phyloP scores from a whole-genome alignment of 1,140 invertebrate genomes.

The Venturia canescens region DNA sequence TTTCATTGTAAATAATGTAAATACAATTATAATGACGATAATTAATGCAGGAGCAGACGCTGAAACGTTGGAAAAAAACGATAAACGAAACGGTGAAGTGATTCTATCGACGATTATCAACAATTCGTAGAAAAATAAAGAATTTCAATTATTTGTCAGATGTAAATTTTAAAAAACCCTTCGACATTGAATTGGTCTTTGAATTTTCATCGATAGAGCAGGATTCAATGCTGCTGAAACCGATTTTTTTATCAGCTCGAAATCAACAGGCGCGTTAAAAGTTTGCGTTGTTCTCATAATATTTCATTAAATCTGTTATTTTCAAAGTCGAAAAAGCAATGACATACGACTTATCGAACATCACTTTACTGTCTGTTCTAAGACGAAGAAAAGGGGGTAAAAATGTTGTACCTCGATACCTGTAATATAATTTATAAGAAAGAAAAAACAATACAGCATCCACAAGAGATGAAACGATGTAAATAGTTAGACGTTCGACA shows the following conservation, averaged over 20 bases:
- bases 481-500: slow-evolving; percentile 1
- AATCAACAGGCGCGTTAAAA: too few species aligned
- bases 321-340: neutral
- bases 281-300: too few species aligned
- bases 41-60: slow-evolving; percentile 23
- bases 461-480: slow-evolving; percentile 18
- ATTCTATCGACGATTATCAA: too few species aligned
- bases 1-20: slow-evolving; percentile 70
- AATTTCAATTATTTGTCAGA: too few species aligned
- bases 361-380: slow-evolving; percentile 9
- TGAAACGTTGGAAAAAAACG: slow-evolving; percentile 15
- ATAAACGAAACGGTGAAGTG: too few species aligned
- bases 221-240: too few species aligned
- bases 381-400: neutral
- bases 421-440: slow-evolving; percentile 21
- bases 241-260: too few species aligned
- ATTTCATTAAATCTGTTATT: too few species aligned
- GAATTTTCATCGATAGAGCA: too few species aligned
- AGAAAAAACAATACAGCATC: neutral
- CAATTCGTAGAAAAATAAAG: too few species aligned
- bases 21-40: slow-evolving; percentile 56
- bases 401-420: slow-evolving; percentile 26
- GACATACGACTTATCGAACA: neutral
- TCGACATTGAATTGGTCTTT: too few species aligned
- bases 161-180: too few species aligned